These are phyloP conservation scores for Apostichopus japonicus DNA, from an alignment of 35 echinoderm and acorn worm genomes.

Conservation along the genomic window DNA sequence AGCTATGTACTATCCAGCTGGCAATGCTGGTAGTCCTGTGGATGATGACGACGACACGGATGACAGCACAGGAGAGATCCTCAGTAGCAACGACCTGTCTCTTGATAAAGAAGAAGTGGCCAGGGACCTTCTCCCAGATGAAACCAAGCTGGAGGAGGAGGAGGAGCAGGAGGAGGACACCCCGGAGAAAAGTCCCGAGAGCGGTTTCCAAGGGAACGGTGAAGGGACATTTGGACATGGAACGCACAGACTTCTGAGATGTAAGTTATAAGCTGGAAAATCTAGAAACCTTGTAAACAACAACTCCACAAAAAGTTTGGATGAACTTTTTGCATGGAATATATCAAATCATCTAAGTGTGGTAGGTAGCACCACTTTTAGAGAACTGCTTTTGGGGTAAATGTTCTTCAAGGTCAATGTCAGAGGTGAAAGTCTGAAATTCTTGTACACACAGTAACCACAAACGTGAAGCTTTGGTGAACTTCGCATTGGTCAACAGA, in stretches of 20 bases:
- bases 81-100: conserved; percentile 77
- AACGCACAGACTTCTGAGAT: conserved; percentile 88
- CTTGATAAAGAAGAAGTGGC: conserved; percentile 91
- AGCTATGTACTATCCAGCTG: conserved; percentile 80
- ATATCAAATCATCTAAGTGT: too few species aligned
- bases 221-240: conserved; percentile 56
- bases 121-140: conserved; percentile 77
- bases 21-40: conserved; percentile 8
- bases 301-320: too few species aligned
- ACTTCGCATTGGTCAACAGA: too few species aligned
- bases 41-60: conserved; percentile 69
- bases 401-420: too few species aligned
- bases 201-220: conserved; percentile 38
- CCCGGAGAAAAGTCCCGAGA: conserved; percentile 50
- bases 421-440: too few species aligned
- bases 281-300: too few species aligned
- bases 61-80: conserved; percentile 83
- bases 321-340: too few species aligned
- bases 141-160: conserved; percentile 55
- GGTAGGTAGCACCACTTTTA: too few species aligned
- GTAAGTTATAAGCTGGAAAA: conserved; percentile 56
- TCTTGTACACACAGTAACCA: too few species aligned
- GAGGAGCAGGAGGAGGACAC: conserved; percentile 49
- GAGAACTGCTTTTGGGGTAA: too few species aligned
- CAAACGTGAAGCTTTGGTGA: too few species aligned